A percentile compares a stretch with the other conserved stretches of the same genome.
phyloP scores from a whole-genome alignment of 2,888 invertebrate genomes.

The Frankliniella fusca region DNA sequence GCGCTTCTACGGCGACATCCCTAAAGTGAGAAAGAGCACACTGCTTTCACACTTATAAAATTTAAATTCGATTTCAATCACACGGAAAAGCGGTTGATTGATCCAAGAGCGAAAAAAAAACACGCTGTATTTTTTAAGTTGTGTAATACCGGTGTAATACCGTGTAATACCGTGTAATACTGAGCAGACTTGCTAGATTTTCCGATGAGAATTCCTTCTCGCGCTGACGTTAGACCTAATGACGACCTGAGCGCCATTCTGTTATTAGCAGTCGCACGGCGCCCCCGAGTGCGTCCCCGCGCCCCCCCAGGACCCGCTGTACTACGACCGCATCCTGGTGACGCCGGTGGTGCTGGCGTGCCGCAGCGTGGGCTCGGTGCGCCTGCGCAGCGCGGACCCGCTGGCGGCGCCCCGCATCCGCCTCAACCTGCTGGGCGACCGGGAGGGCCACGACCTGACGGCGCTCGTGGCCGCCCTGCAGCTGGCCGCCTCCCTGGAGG shows the following conservation, averaged over 20 bases:
- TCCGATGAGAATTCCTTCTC: no score
- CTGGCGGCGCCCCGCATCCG: neutral
- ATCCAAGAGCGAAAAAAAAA: no score
- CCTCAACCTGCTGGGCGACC: constrained; percentile 1
- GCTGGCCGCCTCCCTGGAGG: neutral
- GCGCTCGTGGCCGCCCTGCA: neutral
- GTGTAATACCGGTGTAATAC: no score
- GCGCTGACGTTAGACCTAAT: no score
- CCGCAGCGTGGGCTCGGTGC: neutral
- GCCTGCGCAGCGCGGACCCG: constrained; percentile 1
- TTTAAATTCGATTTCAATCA: no score
- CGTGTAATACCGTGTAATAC: no score
- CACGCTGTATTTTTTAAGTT: no score
- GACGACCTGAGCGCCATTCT: no score
- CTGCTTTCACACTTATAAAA: no score
- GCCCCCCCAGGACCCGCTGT: neutral
- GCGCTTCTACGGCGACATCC: constrained; percentile 1
- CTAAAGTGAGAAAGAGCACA: neutral
- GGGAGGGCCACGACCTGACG: neutral
- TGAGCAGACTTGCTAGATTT: no score
- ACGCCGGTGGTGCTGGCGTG: neutral
- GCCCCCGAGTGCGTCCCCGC: neutral
- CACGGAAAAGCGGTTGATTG: no score
- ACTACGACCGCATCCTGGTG: neutral
- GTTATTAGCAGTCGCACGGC: no score